Evolutionary conservation across 2,797 vertebrate genomes (phyloP).

Genomic region (Sebastes iracundus): DNA sequence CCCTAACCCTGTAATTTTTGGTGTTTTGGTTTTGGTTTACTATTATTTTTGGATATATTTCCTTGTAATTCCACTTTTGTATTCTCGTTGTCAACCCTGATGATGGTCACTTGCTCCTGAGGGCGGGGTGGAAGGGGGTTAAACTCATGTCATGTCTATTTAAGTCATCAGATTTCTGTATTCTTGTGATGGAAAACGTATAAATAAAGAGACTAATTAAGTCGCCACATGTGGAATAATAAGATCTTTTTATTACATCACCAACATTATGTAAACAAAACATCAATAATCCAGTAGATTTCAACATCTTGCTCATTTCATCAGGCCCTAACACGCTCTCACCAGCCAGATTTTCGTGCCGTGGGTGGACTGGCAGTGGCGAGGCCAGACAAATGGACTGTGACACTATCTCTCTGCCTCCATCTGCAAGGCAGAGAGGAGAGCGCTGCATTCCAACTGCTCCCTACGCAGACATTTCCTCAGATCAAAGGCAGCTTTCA

Average conservation of each 20-base stretch:
- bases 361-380: conserved; percentile 45
- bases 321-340: background rate
- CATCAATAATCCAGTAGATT: background rate
- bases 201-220: background rate
- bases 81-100: background rate
- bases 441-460: conserved; percentile 76
- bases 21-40: background rate
- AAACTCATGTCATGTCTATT: background rate
- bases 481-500: conserved; percentile 84
- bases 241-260: background rate
- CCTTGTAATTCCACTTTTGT: background rate
- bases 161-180: background rate
- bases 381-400: conserved; percentile 61
- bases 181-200: background rate
- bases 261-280: background rate
- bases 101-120: background rate
- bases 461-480: conserved; percentile 81
- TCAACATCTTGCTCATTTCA: conserved; percentile 12
- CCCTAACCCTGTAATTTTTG: background rate
- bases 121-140: background rate
- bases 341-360: background rate
- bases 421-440: conserved; percentile 68
- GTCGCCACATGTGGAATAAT: background rate
- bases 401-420: conserved; percentile 72
- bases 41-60: background rate